Base-by-base conservation (phyloP, 2,113 vertebrate species). In the Herpetotheres cachinnans region DNA sequence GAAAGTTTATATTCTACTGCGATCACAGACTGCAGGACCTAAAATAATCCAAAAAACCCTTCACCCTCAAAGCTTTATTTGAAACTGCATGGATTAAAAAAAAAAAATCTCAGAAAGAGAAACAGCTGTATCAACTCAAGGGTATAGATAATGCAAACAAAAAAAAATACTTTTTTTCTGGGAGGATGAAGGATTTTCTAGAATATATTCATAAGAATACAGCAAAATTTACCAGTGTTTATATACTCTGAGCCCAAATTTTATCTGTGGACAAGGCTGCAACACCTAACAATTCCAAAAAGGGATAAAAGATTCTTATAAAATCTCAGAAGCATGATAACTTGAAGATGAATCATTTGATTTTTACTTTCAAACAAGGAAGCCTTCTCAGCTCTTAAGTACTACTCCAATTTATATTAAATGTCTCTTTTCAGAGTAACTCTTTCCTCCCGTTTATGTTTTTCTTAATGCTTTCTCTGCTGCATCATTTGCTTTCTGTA, bases 41-140 rank as follows among this genome's bases (percentile, higher is more conserved):
- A 81, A 82, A 90, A 86, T 81, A 80, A 86, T n/a, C 76, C 63
- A 49, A 24, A 93, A 89, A 95, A 62, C 38, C 24, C 36, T 80
- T 85, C 66, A 88, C 15, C 77, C 73, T 22, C 36, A 86, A 65
- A 92, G 76, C 70, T 86, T 90, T 65, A 58, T 58, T 86, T 83
- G 59, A 92, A 89, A 82, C 50, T 84, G 9, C 46, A 50, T 8
- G 47, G 72, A 89, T 92, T 42, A 42, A 42, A 42, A 42, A 42
- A 95, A 86, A 86, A 80, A 73, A 21, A 24, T 77, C 62, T 90
- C 40, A 65, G 36, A 54, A 94, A 87, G 46, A 93, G 78, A 91
- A 95, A 85, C 87, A 94, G 84, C 73, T 94, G 92, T 82, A 93
- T 91, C 58, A 90, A 93, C 81, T 96, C 84, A 82, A 25, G 40